These are phyloP conservation scores for Sisyra nigra DNA, from an alignment of 2,888 invertebrate species.

Conservation along the genomic window DNA sequence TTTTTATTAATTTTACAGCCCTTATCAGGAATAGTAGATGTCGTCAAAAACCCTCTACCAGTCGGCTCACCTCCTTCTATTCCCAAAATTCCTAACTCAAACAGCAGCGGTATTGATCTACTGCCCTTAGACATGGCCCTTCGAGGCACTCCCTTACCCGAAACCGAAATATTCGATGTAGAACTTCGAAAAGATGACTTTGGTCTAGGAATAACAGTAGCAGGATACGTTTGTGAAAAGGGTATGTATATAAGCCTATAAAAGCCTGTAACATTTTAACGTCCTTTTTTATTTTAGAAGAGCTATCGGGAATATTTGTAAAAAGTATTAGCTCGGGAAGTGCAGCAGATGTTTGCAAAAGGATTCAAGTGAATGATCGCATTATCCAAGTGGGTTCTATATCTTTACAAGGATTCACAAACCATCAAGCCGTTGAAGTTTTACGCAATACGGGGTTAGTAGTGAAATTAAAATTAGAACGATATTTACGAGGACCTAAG, in stretches of 20 bases:
- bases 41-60: constrained; percentile 40
- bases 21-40: constrained; percentile 46
- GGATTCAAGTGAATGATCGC: constrained; percentile 90
- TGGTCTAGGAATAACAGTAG: constrained; percentile 88
- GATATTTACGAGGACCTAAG: constrained; percentile 76
- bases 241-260: constrained; percentile 25
- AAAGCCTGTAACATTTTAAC: not conserved
- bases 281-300: constrained; percentile 50
- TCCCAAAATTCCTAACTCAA: constrained; percentile 6
- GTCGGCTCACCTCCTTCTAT: constrained; percentile 10
- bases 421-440: constrained; percentile 84
- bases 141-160: constrained; percentile 50
- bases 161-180: constrained; percentile 81
- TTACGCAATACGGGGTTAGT: constrained; percentile 65
- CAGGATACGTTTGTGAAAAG: constrained; percentile 94
- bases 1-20: too few relatives aligned
- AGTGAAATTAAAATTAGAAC: constrained; percentile 51
- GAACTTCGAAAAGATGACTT: constrained; percentile 83
- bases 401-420: constrained; percentile 80
- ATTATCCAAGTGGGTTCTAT: constrained; percentile 91
- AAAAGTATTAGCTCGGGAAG: constrained; percentile 96
- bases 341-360: constrained; percentile 82
- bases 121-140: constrained; percentile 39
- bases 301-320: constrained; percentile 97
- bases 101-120: constrained; percentile 15